Conservation (phyloP, 2,888 invertebrate genomes). For the Lithodes maja region DNA sequence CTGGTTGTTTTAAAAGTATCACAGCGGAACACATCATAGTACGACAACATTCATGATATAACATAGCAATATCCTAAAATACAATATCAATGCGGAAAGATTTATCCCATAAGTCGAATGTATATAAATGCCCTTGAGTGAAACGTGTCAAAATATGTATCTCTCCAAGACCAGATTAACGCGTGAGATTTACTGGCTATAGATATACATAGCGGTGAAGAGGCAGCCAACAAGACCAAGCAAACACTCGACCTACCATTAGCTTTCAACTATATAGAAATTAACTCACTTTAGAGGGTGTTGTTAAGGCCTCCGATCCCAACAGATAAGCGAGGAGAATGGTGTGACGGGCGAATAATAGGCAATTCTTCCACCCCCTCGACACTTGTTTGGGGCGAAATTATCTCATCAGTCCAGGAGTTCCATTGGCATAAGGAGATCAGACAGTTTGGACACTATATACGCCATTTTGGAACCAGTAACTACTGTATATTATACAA, state of each 20-base stretch:
- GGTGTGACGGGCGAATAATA: conserved; percentile 39
- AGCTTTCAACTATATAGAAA: conserved; percentile 38
- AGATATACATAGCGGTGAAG: conserved; percentile 10
- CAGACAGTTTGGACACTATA: background rate
- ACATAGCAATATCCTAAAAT: too few species aligned
- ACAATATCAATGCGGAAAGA: too few species aligned
- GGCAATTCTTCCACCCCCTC: conserved; percentile 26
- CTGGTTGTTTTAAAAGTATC: too few species aligned
- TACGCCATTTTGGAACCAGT: too few species aligned
- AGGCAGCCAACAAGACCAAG: conserved; percentile 33
- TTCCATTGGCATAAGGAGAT: background rate
- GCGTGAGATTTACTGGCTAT: too few species aligned
- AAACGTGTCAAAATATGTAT: too few species aligned
- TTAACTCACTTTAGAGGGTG: conserved; percentile 34
- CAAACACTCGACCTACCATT: conserved; percentile 33
- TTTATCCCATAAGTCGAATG: too few species aligned
- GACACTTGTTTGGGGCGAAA: conserved; percentile 30
- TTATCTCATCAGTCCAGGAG: conserved; percentile 28
- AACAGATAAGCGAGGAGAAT: conserved; percentile 35
- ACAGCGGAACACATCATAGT: too few species aligned
- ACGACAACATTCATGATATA: too few species aligned
- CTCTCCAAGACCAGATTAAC: too few species aligned
- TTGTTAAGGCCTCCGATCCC: conserved; percentile 38
- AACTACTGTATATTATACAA: too few species aligned
- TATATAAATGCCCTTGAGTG: too few species aligned